phyloP scores from a whole-genome alignment of 1,140 invertebrate species.

The Drosophila equinoxialis region DNA sequence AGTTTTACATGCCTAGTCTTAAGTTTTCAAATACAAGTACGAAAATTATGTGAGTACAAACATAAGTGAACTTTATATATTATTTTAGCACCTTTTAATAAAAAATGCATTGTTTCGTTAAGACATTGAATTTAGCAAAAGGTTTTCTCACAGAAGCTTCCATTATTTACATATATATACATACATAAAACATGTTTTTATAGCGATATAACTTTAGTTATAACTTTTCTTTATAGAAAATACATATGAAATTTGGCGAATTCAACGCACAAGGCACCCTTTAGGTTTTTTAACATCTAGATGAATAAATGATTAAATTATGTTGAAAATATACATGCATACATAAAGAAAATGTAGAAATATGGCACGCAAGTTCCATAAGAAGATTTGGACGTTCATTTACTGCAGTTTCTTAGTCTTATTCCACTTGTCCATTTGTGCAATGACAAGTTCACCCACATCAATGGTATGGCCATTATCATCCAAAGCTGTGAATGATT shows the following conservation, averaged over 20 bases:
- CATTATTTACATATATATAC: neutral
- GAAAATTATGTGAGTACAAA: neutral
- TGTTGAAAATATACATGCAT: no score
- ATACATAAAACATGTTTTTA: neutral
- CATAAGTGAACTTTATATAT: neutral
- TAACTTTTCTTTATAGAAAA: no score
- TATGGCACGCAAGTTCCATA: neutral
- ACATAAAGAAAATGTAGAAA: no score
- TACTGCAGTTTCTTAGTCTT: slow-evolving; percentile 13
- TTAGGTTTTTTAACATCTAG: no score
- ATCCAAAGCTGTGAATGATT: slow-evolving; percentile 37
- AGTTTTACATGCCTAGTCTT: neutral
- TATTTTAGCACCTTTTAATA: neutral
- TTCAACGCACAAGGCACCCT: no score
- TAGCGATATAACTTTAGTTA: no score
- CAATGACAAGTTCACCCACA: slow-evolving; percentile 55
- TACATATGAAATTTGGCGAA: no score
- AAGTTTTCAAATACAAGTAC: neutral
- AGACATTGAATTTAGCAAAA: no score
- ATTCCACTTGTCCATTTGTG: slow-evolving; percentile 19
- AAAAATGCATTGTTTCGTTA: neutral
- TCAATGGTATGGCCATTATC: slow-evolving; percentile 44
- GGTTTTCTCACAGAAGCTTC: no score
- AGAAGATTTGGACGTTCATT: no score
- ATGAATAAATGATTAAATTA: no score